Evolutionary conservation across 2,888 invertebrate genomes (phyloP), one percentile per base, ranked within the genome.

Genomic region (Ophraella communa): DNA sequence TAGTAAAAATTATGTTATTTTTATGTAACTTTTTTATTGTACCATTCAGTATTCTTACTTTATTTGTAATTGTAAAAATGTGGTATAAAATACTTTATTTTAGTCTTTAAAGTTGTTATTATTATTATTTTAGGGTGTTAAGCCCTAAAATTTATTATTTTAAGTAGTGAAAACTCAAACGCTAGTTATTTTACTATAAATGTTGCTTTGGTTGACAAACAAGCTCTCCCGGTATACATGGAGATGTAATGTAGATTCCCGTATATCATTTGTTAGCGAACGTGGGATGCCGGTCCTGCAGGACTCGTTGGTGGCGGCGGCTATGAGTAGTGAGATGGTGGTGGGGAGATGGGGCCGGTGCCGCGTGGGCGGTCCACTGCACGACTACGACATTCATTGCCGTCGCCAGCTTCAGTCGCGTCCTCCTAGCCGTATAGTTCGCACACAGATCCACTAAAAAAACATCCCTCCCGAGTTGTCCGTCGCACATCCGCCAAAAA

Each of bases 311-410:
- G 60, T 54, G 60, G 60, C 59, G 60, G 60, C 59, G 52, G 59
- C 30, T 30, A 44, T 49, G 51, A 51, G 30, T 58, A 21, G 35
- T 58, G 47, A 23, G 27, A 52, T 33, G n/a, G 60, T 57, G 69
- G 76, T 71, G 72, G 73, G 68, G 71, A 68, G 59, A 42, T 44
- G 60, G 72, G 71, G 67, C 66, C 69, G 62, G 65, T 52, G 66
- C 71, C 73, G 77, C 78, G 78, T 76, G 75, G 76, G 77, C 76
- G 77, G 76, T 73, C 73, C 74, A 71, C 76, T 74, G 76, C 76
- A 77, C 73, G 77, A 75, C 77, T 75, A 69, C 75, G 76, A 72
- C 74, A 74, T 75, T 67, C 59, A 62, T 64, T 45, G 54, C 67
- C 64, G 55, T 65, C 67, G 64, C 68, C 64, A 55, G 49, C 60